These are phyloP conservation scores for Andrena praecox DNA, from an alignment of 2,888 invertebrate species.

Conservation along the genomic window DNA sequence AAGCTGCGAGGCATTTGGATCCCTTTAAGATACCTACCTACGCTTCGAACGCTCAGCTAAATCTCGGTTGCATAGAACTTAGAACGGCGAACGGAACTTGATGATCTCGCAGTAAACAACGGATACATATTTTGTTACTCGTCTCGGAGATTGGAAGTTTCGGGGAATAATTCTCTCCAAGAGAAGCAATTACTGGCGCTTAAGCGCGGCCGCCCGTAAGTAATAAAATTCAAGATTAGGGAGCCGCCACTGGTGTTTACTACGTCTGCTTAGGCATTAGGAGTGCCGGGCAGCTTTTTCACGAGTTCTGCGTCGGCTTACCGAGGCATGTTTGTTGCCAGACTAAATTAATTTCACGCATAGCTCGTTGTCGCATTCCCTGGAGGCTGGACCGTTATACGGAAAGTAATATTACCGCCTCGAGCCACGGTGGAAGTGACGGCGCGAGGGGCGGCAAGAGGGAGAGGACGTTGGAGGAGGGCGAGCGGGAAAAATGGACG, in stretches of 20 bases:
- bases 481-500: neutral
- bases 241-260: conserved; percentile 41
- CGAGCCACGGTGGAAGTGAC: conserved; percentile 54
- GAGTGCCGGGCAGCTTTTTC: conserved; percentile 13
- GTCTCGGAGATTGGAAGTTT: too few species aligned
- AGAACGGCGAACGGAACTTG: too few species aligned
- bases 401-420: conserved; percentile 68
- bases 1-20: too few species aligned
- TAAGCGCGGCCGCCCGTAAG: neutral
- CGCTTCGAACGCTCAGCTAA: too few species aligned
- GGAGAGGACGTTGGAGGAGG: neutral
- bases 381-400: conserved; percentile 55
- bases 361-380: conserved; percentile 71
- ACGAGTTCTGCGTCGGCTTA: conserved; percentile 52
- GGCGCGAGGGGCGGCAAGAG: conserved; percentile 9
- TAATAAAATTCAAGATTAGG: conserved; percentile 49
- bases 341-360: conserved; percentile 71
- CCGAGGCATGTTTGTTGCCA: conserved; percentile 62
- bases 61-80: too few species aligned
- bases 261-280: conserved; percentile 54
- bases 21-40: too few species aligned
- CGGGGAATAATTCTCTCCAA: neutral
- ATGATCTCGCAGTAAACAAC: too few species aligned
- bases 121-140: too few species aligned
- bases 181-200: neutral